These are phyloP conservation scores for Drosophila fungiperda DNA, from an alignment of 2,888 invertebrate species.

Conservation along the genomic window DNA sequence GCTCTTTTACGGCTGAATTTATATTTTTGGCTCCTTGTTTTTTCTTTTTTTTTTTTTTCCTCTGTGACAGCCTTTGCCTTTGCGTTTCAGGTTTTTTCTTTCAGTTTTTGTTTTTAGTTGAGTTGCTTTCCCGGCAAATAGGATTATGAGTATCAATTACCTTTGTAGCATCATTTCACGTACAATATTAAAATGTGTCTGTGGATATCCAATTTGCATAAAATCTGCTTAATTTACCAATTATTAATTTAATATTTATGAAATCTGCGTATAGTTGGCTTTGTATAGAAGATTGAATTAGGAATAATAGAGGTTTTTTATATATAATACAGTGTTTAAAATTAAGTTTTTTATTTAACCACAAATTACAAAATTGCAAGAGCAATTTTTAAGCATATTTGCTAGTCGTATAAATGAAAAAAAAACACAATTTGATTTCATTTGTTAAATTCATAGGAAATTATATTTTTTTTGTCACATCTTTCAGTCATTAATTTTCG, in stretches of 20 bases:
- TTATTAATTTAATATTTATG: slow-evolving; percentile 21
- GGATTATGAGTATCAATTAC: slow-evolving; percentile 74
- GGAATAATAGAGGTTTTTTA: neutral
- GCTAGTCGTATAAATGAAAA: neutral
- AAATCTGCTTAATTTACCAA: slow-evolving; percentile 42
- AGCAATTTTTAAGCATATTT: neutral
- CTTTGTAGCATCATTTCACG: slow-evolving; percentile 36
- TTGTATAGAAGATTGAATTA: neutral
- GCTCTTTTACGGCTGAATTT: slow-evolving; percentile 79
- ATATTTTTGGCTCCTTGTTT: slow-evolving; percentile 51
- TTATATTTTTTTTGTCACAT: neutral
- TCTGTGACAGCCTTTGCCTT: slow-evolving; percentile 3
- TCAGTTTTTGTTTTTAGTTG: neutral
- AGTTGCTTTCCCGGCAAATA: slow-evolving; percentile 25
- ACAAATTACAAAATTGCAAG: neutral
- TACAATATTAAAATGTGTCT: slow-evolving; percentile 15
- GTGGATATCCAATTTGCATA: slow-evolving; percentile 19
- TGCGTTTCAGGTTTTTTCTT: neutral
- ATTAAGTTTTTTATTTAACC: neutral
- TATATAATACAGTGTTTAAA: too few relatives aligned
- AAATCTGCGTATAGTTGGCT: neutral
- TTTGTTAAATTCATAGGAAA: neutral
- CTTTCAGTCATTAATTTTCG: slow-evolving; percentile 3
- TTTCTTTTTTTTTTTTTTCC: neutral
- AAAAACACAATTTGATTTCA: too few relatives aligned